Base-by-base conservation (phyloP, 2,797 vertebrate genomes). In the Xenentodon cancila region DNA sequence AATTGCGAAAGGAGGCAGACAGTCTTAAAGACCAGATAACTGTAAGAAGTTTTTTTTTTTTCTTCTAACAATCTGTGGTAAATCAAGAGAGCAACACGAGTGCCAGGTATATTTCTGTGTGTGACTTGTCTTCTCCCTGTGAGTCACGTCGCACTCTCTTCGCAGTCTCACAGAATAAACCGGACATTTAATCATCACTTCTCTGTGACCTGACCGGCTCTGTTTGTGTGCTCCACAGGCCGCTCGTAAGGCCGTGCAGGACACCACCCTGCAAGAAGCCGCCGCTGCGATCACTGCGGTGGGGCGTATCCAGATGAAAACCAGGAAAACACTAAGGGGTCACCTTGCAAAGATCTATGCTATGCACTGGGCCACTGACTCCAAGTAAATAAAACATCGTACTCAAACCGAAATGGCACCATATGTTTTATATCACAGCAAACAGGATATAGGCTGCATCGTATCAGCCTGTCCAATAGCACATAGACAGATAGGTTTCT, bases 341-440 rank as follows among this genome's bases (percentile, higher is more conserved):
- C 98, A 99, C 81, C 92, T 99, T 80, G 95, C 96, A 82, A 99
- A 99, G 93, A 97, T 99, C 92, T 99, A 99, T 0, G 97, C 98
- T 54, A 96, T 98, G 96, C 98, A 99, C 91, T 99, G 98, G 98
- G 87, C 90, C 69, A 93, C 95, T 0, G 97, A 99, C 73, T 94
- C 96, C 77, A 96, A 94, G 97, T 99, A 92, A 94, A 62, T 21
- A 57, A 53, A 44, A 32, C 9, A 13, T 37, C 34, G 7, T 12
- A 12, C 11, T 37, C 34, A 37, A 73, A 46, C 25, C 52, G 25
- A 73, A 22, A 56, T 6, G 27, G 18, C 16, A 75, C 5, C 45
- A 51, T 25, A 5, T 25, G 30, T 58, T 71, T 60, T 2, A 18
- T 30, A 20, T 54, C 3, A 47, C 4, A 42, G 44, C 25, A 56